A percentile compares a stretch with the other conserved stretches of the same genome.
Evolutionary conservation across 30 jellyfish, hydroid and myxozoan species (phyloP).

Genomic region (Morbakka virulenta): DNA sequence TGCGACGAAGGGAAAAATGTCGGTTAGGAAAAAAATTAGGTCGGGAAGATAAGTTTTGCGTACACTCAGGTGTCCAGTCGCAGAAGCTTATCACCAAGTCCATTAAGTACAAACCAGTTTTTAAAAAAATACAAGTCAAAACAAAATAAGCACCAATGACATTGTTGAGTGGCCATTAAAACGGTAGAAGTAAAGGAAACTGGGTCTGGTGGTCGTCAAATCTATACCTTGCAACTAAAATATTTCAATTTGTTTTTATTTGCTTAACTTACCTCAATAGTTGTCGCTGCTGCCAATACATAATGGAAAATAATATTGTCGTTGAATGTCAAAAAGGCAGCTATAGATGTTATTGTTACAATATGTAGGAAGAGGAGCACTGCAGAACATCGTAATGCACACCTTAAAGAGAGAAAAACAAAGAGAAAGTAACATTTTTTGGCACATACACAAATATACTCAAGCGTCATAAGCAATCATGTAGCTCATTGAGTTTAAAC

Average conservation of each 20-base stretch:
- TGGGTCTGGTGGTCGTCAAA: no score
- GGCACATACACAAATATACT: not conserved
- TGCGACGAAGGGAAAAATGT: no score
- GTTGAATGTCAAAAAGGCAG: constrained; percentile 71
- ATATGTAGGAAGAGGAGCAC: constrained; percentile 69
- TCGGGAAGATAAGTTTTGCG: no score
- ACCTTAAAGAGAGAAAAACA: constrained; percentile 15
- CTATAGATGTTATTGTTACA: constrained; percentile 61
- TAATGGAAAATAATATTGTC: constrained; percentile 45
- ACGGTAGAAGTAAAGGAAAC: not conserved
- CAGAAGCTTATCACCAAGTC: no score
- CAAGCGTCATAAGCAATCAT: not conserved
- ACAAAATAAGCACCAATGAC: no score
- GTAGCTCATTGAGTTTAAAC: not conserved
- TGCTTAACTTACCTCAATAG: constrained; percentile 82
- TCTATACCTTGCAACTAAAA: no score
- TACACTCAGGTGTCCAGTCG: no score
- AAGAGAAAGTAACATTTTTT: not conserved
- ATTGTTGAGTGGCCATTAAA: not conserved
- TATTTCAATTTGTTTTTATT: no score
- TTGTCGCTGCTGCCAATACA: constrained; percentile 60
- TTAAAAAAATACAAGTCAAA: no score
- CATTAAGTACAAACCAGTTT: no score
- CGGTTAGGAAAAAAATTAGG: no score
- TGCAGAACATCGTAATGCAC: constrained; percentile 74